These are phyloP conservation scores for Nesospiza acunhae DNA, from an alignment of 2,113 vertebrate genomes.

Conservation along the genomic window DNA sequence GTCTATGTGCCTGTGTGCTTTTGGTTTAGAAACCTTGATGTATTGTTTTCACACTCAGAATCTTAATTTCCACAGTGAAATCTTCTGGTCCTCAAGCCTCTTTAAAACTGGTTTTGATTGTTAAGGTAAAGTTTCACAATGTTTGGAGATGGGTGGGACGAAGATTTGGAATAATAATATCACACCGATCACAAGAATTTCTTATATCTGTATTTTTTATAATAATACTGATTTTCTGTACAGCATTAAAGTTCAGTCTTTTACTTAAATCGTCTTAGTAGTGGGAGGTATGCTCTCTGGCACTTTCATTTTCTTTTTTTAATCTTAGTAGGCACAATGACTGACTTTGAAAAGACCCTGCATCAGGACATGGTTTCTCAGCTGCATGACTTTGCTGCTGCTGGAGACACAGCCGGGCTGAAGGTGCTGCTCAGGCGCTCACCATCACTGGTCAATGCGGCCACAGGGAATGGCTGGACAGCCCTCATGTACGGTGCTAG, in stretches of 20 bases:
- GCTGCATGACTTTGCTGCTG: slow-evolving; percentile 80
- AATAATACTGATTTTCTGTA: neutral
- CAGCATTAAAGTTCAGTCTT: neutral
- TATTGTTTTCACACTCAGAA: neutral
- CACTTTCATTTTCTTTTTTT: neutral
- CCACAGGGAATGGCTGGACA: slow-evolving; percentile 85
- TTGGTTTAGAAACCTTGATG: accelerated
- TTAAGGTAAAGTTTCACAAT: neutral
- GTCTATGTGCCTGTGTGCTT: neutral
- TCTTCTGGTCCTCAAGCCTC: neutral
- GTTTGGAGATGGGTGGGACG: neutral
- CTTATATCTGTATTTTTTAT: neutral
- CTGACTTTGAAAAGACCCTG: slow-evolving; percentile 51
- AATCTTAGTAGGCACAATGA: slow-evolving; percentile 55
- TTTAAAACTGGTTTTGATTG: neutral
- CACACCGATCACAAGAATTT: neutral
- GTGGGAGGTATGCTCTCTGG: neutral
- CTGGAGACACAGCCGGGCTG: slow-evolving; percentile 79
- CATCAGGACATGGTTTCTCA: slow-evolving; percentile 73
- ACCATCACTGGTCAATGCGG: slow-evolving; percentile 78
- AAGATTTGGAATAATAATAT: neutral
- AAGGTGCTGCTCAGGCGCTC: slow-evolving; percentile 68
- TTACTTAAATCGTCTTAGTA: neutral
- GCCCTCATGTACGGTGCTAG: slow-evolving; percentile 90
- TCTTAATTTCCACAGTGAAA: neutral